Base-by-base conservation (phyloP, 1,140 invertebrate genomes). In the Eupristina koningsbergeri region DNA sequence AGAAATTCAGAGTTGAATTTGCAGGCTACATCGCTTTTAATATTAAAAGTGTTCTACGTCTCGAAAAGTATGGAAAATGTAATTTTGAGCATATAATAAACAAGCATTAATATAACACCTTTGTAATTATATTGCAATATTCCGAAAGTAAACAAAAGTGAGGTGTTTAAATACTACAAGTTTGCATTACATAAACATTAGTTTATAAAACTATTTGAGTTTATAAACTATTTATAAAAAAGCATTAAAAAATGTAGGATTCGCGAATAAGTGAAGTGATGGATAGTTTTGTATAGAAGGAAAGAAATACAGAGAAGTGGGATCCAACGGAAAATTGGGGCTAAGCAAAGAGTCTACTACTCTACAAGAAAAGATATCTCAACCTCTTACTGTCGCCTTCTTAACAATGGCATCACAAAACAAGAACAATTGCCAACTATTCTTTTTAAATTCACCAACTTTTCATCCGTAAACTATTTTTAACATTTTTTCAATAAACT, bases 401-500 rank as follows among this genome's bases (percentile, higher is more conserved):
- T 45, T 64, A n/a, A 82, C 80, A 76, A 82, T 76, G 73, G 58
- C 73, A 82, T 67, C 80, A 73, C n/a, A 47, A 45, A 75, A 81
- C 67, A 81, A 81, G 80, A 69, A 81, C 80, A 74, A 74, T 71
- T 74, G 69, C 45, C 67, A 47, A 39, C 73, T 47, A 22, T 22
- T 61, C 58, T 63, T 41, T 74, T 75, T 63, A 74, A 61, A 74
- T 63, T 74, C 69, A 29, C 50, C 45, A 81, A 74, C 34, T 50
- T 61, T 80, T 80, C 64, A 53, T 34, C 31, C n/a, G 22, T 39
- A 19, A 34, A 8, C 64, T 50, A 71, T 53, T 80, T 67, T 50
- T 61, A 15, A 50, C 3, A n/a, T 8, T 45, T 39, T 26, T 15
- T 45, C 41, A 13, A 29, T 34, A 7, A 58, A 58, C 34, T 34